Evolutionary conservation across 30 jellyfish, hydroid and myxozoan genomes (phyloP), one percentile per base, ranked within the genome.

Genomic region (Turritopsis dohrnii): DNA sequence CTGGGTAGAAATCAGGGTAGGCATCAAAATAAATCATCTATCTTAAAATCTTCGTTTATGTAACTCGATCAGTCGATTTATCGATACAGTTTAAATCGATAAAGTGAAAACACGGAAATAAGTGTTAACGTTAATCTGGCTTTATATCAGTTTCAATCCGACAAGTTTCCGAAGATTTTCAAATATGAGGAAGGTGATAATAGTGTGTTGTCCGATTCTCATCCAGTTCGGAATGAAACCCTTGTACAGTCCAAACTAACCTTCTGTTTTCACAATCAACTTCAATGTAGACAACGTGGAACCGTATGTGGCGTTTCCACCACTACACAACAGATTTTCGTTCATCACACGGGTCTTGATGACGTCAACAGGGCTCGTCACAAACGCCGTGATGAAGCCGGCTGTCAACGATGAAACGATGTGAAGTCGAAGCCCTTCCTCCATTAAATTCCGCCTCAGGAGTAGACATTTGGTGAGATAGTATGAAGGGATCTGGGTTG

Each of bases 311-410:
- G 60, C 52, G 23, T 77, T 21, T 60, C 88, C 90, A n/a, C n/a
- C n/a, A 29, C 86, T 41, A 5, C 9, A 41, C 31, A 53, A 72
- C 53, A 90, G 87, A 9, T 81, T 53, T 71, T 90, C 95, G 92
- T 90, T 90, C 97, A 90, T 90, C 18, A 90, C 27, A 5, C 97
- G 88, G 25, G 97, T 90, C 73, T 90, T 90, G 73, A 90, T 72
- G 65, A 90, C 96, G 79, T 90, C 97, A 21, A 90, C 89, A 24
- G 97, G 97, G 20, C 90, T 83, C 81, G 96, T 87, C n/a, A 90
- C 88, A 21, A 87, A 76, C 29, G 94, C 96, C 8, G 97, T 90
- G 75, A 90, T 54, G 54, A 90, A 81, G 24, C 97, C 97, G 28
- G 97, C 95, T n/a, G 74, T 75, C 83, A 90, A 79, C 20, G 97